phyloP scores from a whole-genome alignment of 2,888 invertebrate species.

The Polia nebulosa region DNA sequence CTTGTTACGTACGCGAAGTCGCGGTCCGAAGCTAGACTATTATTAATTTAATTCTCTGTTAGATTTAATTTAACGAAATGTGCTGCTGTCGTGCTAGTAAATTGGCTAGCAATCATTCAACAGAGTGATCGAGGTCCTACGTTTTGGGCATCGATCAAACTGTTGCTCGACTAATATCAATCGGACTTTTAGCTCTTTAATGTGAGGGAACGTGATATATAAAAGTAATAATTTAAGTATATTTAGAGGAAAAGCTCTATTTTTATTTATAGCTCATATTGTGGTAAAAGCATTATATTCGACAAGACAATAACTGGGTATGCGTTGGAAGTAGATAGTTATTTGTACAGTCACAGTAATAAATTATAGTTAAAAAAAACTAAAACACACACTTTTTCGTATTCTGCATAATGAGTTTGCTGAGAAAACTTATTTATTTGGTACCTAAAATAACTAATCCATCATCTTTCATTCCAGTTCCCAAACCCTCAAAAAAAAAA shows the following conservation, averaged over 20 bases:
- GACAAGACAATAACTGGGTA: too few species aligned
- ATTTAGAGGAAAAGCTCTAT: neutral
- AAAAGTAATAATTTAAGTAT: slow-evolving; percentile 5
- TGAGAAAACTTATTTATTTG: too few species aligned
- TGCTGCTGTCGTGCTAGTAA: slow-evolving; percentile 35
- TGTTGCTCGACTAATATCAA: neutral
- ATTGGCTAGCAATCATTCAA: slow-evolving; percentile 37
- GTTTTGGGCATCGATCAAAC: slow-evolving; percentile 47
- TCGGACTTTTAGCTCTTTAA: slow-evolving; percentile 13
- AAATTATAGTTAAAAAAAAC: too few species aligned
- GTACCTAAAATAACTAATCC: too few species aligned
- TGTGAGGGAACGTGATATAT: slow-evolving; percentile 3
- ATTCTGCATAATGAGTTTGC: too few species aligned
- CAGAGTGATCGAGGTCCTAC: slow-evolving; percentile 33
- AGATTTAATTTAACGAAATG: slow-evolving; percentile 34
- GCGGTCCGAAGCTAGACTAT: neutral
- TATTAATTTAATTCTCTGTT: neutral
- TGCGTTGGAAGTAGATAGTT: too few species aligned
- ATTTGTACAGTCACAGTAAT: too few species aligned
- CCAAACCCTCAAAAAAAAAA: too few species aligned
- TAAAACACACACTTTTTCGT: too few species aligned
- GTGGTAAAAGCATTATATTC: too few species aligned
- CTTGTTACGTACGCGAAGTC: neutral
- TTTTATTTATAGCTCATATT: too few species aligned
- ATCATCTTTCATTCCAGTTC: too few species aligned